These are phyloP conservation scores for Camelus bactrianus DNA, from an alignment of 2,113 vertebrate species.

Conservation along the genomic window DNA sequence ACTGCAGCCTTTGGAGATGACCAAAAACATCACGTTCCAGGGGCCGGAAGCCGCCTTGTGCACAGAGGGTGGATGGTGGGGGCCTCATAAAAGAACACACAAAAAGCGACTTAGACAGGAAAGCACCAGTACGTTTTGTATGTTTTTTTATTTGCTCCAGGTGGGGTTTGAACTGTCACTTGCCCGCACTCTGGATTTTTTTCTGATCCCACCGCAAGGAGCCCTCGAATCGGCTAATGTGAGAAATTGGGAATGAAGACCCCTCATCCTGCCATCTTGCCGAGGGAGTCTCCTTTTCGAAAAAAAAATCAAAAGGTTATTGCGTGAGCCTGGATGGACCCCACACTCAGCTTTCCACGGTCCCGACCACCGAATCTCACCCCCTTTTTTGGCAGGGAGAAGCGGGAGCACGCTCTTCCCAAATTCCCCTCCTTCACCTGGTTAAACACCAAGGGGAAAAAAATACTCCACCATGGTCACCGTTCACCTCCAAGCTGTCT, in stretches of 20 bases:
- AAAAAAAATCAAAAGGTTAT: slow-evolving; percentile 85
- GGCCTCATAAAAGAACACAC: slow-evolving; percentile 86
- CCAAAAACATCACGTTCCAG: slow-evolving; percentile 90
- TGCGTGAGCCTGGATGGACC: slow-evolving; percentile 85
- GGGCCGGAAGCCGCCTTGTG: slow-evolving; percentile 87
- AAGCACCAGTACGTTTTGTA: slow-evolving; percentile 92
- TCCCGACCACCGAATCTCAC: background rate
- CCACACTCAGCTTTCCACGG: slow-evolving; percentile 72
- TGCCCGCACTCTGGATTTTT: slow-evolving; percentile 71
- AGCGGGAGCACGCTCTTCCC: background rate
- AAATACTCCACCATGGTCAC: background rate
- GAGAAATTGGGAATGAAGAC: slow-evolving; percentile 58
- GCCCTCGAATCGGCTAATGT: slow-evolving; percentile 85
- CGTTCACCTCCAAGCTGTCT: background rate
- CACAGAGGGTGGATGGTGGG: slow-evolving; percentile 83
- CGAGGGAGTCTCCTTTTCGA: slow-evolving; percentile 79
- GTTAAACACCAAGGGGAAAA: slow-evolving; percentile 27
- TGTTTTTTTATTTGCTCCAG: slow-evolving; percentile 82
- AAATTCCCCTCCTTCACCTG: slow-evolving; percentile 46
- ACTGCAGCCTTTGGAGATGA: slow-evolving; percentile 90
- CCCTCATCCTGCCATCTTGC: slow-evolving; percentile 53
- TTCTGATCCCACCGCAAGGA: slow-evolving; percentile 75
- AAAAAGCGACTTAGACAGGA: slow-evolving; percentile 85
- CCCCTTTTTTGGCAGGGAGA: slow-evolving; percentile 70
- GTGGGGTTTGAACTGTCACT: slow-evolving; percentile 67